Evolutionary conservation across 1,140 invertebrate species (phyloP).

Genomic region (Euura saliciscinereae): DNA sequence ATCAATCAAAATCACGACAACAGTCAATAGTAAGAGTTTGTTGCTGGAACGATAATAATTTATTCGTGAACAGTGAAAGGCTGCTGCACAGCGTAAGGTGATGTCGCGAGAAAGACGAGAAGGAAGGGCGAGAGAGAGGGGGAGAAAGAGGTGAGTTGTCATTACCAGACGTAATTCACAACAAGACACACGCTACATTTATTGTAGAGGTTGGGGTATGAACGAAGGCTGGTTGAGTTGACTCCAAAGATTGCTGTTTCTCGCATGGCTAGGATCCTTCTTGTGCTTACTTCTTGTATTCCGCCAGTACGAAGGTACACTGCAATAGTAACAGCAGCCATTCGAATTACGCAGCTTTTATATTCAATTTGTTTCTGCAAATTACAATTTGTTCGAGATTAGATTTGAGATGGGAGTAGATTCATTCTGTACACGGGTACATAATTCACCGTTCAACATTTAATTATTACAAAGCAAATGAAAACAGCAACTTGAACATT

Average conservation of each 20-base stretch:
- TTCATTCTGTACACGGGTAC: not conserved
- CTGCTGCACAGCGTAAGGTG: conserved; percentile 24
- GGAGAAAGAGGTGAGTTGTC: conserved; percentile 25
- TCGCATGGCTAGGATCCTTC: conserved; percentile 46
- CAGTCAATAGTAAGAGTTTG: not conserved
- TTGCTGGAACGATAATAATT: not conserved
- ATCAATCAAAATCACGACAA: not conserved
- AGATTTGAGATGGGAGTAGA: conserved; percentile 20
- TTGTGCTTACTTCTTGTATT: conserved; percentile 25
- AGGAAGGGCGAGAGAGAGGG: conserved; percentile 7
- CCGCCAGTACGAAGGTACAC: conserved; percentile 44
- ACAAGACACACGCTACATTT: conserved; percentile 52
- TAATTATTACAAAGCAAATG: not conserved
- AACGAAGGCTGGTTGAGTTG: conserved; percentile 20
- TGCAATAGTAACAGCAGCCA: conserved; percentile 50
- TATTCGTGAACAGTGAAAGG: not conserved
- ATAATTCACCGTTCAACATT: too few species aligned
- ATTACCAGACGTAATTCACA: conserved; percentile 51
- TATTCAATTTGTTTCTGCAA: conserved; percentile 57
- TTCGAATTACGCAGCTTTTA: conserved; percentile 54
- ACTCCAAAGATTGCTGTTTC: conserved; percentile 54
- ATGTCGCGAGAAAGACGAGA: not conserved
- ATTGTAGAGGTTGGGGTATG: conserved; percentile 45
- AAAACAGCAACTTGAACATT: not conserved
- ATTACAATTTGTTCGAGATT: conserved; percentile 55